A percentile compares a stretch with the other conserved stretches of the same genome.
These are phyloP conservation scores for Urophycis tenuis DNA, from an alignment of 2,797 vertebrate genomes.

Conservation along the genomic window DNA sequence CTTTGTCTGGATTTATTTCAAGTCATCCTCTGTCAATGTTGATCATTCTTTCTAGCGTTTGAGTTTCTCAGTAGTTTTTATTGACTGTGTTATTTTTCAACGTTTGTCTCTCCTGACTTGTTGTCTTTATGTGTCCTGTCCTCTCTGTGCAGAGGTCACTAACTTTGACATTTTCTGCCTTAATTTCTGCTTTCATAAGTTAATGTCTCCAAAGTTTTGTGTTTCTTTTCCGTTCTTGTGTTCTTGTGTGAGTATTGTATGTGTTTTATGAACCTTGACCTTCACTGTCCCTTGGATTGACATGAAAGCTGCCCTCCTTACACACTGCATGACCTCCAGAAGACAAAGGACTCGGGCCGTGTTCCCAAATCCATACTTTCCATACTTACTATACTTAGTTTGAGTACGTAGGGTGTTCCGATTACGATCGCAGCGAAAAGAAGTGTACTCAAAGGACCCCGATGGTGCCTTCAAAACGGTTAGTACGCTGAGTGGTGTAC, in stretches of 20 bases:
- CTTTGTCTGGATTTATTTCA: neutral
- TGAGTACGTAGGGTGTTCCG: too few species aligned
- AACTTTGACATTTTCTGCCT: slow-evolving; percentile 59
- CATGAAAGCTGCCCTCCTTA: slow-evolving; percentile 38
- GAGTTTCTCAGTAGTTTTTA: neutral
- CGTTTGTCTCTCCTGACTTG: neutral
- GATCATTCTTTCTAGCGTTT: neutral
- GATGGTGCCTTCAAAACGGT: too few species aligned
- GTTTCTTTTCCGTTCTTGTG: slow-evolving; percentile 32
- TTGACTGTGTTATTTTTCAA: slow-evolving; percentile 1
- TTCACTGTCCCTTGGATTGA: slow-evolving; percentile 8
- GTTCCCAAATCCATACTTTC: too few species aligned
- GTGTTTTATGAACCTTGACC: neutral
- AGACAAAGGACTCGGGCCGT: neutral
- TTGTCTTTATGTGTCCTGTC: slow-evolving; percentile 35
- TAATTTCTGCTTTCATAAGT: slow-evolving; percentile 54
- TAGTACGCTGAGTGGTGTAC: too few species aligned
- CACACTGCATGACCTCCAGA: neutral
- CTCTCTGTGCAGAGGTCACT: slow-evolving; percentile 51
- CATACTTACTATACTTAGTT: too few species aligned
- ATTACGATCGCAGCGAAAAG: too few species aligned
- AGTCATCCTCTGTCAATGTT: neutral
- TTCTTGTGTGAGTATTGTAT: slow-evolving; percentile 59
- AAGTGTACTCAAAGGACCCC: too few species aligned
- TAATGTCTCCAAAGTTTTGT: slow-evolving; percentile 46